These are phyloP conservation scores for Hydra vulgaris DNA, from an alignment of 30 jellyfish, hydroid and myxozoan species.

Conservation along the genomic window DNA sequence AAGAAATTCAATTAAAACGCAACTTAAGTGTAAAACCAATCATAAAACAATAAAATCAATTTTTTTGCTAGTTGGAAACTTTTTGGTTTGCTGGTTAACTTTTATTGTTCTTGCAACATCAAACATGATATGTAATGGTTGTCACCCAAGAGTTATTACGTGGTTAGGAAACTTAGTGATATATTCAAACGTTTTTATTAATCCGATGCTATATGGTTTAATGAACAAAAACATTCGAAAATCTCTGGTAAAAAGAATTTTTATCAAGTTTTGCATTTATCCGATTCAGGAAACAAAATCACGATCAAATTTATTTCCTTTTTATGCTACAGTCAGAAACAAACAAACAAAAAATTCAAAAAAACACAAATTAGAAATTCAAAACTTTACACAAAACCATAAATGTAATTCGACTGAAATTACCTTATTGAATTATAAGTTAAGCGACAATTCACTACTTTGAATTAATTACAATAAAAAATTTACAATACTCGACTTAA, in stretches of 20 bases:
- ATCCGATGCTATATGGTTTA: constrained; percentile 35
- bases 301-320: not conserved
- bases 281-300: not conserved
- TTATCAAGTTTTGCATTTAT: not conserved
- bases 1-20: not conserved
- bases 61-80: constrained; percentile 23
- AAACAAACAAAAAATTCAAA: no score
- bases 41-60: constrained; percentile 30
- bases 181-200: constrained; percentile 20
- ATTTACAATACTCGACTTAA: no score
- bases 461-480: no score
- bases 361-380: no score
- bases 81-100: constrained; percentile 32
- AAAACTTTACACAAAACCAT: no score
- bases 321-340: not conserved
- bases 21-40: not conserved
- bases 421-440: no score
- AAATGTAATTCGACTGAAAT: no score
- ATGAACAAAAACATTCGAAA: constrained; percentile 17
- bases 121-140: constrained; percentile 13
- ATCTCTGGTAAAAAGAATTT: not conserved
- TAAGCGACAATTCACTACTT: no score
- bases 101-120: constrained; percentile 17
- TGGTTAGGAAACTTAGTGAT: constrained; percentile 30
- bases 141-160: constrained; percentile 26